Evolutionary conservation across 2,113 vertebrate genomes (phyloP).

Genomic region (Erythrolamprus reginae): DNA sequence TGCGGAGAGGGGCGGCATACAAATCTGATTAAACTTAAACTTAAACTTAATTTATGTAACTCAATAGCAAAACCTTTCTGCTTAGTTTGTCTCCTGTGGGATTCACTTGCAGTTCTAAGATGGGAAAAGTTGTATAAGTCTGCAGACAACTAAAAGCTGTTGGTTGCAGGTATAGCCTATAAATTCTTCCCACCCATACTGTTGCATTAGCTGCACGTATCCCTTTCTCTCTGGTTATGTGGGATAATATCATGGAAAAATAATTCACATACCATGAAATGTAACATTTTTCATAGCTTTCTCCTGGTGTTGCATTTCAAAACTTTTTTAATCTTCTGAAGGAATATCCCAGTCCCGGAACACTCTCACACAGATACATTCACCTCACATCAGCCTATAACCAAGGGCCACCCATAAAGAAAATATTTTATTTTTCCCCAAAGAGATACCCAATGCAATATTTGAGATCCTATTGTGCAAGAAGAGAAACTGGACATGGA

Average conservation of each 20-base stretch:
- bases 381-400: not conserved
- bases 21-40: too few relatives aligned
- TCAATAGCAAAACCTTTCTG: not conserved
- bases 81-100: not conserved
- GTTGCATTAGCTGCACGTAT: not conserved
- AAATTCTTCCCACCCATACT: too few relatives aligned
- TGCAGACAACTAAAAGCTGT: not conserved
- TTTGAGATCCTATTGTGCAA: not conserved
- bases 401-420: not conserved
- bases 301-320: not conserved
- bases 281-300: too few relatives aligned
- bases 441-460: not conserved
- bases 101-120: not conserved
- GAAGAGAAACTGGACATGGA: not conserved
- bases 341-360: too few relatives aligned
- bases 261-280: not conserved
- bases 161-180: not conserved
- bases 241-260: not conserved
- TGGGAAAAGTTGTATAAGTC: too few relatives aligned
- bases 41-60: not conserved
- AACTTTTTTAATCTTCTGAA: not conserved
- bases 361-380: not conserved
- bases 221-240: not conserved
- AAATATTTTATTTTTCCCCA: not conserved
- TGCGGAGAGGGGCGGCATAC: too few relatives aligned